phyloP scores from a whole-genome alignment of 2,888 invertebrate species.

The Chaitophorus viminalis region DNA sequence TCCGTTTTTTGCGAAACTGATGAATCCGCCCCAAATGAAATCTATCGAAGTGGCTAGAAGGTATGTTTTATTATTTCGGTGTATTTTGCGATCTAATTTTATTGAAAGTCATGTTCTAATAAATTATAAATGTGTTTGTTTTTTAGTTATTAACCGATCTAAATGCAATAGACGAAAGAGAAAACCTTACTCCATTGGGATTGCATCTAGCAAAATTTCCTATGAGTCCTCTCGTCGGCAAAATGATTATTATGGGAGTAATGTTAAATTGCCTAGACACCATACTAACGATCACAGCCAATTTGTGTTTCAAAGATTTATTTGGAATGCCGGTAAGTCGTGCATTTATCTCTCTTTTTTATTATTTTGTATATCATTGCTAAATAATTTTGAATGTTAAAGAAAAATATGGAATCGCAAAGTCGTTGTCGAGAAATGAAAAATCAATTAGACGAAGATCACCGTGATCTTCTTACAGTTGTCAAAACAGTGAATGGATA shows the following conservation, averaged over 20 bases:
- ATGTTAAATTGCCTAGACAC: constrained; percentile 92
- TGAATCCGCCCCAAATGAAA: too few relatives aligned
- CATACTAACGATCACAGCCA: constrained; percentile 85
- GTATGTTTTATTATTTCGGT: constrained; percentile 20
- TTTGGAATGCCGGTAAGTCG: constrained; percentile 76
- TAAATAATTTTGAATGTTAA: constrained; percentile 55
- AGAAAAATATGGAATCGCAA: too few relatives aligned
- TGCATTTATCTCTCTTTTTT: constrained; percentile 4
- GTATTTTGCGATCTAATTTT: too few relatives aligned
- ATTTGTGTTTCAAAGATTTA: constrained; percentile 86
- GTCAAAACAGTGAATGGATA: constrained; percentile 66
- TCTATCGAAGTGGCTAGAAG: constrained; percentile 76
- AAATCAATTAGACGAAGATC: constrained; percentile 72
- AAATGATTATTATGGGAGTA: constrained; percentile 83
- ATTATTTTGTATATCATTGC: not conserved
- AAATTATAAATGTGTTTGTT: constrained; percentile 78
- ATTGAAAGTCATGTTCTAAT: constrained; percentile 64
- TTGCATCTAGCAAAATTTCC: constrained; percentile 89
- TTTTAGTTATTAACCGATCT: too few relatives aligned
- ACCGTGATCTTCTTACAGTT: constrained; percentile 83
- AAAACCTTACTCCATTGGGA: constrained; percentile 87
- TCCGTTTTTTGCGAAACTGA: too few relatives aligned
- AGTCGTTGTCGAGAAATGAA: too few relatives aligned
- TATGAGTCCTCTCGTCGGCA: constrained; percentile 88
- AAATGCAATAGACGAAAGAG: constrained; percentile 78